phyloP scores from a whole-genome alignment of 1,140 invertebrate genomes.

The Episyrphus balteatus region DNA sequence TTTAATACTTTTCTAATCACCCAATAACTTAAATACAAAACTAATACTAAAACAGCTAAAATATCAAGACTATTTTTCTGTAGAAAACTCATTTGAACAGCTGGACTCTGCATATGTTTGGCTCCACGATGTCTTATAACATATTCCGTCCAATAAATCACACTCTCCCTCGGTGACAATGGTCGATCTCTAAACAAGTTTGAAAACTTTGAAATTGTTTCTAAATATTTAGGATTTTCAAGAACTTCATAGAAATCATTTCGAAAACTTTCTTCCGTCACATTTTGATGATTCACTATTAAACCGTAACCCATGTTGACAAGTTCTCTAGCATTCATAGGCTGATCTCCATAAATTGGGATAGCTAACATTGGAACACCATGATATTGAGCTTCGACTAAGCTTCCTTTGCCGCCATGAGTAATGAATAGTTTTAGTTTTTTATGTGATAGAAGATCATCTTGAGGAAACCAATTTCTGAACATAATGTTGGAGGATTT shows the following conservation, averaged over 20 bases:
- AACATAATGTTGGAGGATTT: slow-evolving; percentile 44
- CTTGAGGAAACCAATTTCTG: slow-evolving; percentile 47
- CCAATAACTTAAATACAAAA: no score
- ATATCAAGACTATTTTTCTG: no score
- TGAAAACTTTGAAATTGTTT: slow-evolving; percentile 18
- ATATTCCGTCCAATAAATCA: slow-evolving; percentile 38
- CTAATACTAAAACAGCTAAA: no score
- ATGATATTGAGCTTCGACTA: slow-evolving; percentile 39
- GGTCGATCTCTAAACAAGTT: slow-evolving; percentile 23
- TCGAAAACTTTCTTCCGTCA: slow-evolving; percentile 30
- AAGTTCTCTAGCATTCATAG: slow-evolving; percentile 13
- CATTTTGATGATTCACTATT: slow-evolving; percentile 19
- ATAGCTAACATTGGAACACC: slow-evolving; percentile 42
- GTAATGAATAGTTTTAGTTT: slow-evolving; percentile 49
- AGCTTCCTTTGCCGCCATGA: slow-evolving; percentile 46
- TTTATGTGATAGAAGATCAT: slow-evolving; percentile 40
- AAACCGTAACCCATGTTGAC: slow-evolving; percentile 15
- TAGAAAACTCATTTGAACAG: no score
- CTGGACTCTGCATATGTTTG: slow-evolving; percentile 34
- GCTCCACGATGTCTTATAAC: slow-evolving; percentile 37
- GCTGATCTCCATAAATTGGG: slow-evolving; percentile 37
- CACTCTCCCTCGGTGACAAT: slow-evolving; percentile 22
- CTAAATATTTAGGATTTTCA: slow-evolving; percentile 35
- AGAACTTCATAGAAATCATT: slow-evolving; percentile 35
- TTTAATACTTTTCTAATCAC: no score